phyloP scores from a whole-genome alignment of 2,888 invertebrate genomes.

The Onthophagus sagittarius region DNA sequence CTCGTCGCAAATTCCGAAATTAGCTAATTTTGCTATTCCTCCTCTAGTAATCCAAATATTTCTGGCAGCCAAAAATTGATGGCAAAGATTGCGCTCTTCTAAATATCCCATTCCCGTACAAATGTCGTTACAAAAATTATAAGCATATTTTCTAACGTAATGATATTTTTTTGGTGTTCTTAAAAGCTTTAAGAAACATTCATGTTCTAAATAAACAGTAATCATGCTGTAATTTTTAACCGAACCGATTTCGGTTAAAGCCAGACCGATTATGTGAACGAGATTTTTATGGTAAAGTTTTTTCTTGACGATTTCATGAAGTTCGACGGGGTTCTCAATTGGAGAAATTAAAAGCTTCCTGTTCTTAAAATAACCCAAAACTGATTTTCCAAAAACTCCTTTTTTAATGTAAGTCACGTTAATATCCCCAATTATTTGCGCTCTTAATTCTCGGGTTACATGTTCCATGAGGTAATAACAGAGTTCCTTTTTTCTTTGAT shows the following conservation, averaged over 20 bases:
- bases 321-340: neutral
- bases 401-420: neutral
- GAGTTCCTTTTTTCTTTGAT: neutral
- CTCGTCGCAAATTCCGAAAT: slow-evolving; percentile 14
- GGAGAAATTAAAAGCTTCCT: neutral
- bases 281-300: slow-evolving; percentile 13
- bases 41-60: slow-evolving; percentile 5
- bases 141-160: neutral
- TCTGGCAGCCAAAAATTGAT: slow-evolving; percentile 5
- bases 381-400: neutral
- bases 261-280: slow-evolving; percentile 9
- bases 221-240: slow-evolving; percentile 3
- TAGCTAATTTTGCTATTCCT: slow-evolving; percentile 13
- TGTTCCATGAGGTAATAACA: neutral
- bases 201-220: slow-evolving; percentile 4
- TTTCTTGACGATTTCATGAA: neutral
- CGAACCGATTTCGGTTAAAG: neutral
- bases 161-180: neutral
- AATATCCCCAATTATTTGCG: neutral
- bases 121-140: slow-evolving; percentile 11
- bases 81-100: slow-evolving; percentile 2
- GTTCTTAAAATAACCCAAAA: neutral
- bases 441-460: neutral
- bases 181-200: neutral
- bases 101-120: slow-evolving; percentile 15